A percentile compares a stretch with the other conserved stretches of the same genome.
Evolutionary conservation across 1,140 invertebrate genomes (phyloP).

Genomic region (Heliconius hermathena): DNA sequence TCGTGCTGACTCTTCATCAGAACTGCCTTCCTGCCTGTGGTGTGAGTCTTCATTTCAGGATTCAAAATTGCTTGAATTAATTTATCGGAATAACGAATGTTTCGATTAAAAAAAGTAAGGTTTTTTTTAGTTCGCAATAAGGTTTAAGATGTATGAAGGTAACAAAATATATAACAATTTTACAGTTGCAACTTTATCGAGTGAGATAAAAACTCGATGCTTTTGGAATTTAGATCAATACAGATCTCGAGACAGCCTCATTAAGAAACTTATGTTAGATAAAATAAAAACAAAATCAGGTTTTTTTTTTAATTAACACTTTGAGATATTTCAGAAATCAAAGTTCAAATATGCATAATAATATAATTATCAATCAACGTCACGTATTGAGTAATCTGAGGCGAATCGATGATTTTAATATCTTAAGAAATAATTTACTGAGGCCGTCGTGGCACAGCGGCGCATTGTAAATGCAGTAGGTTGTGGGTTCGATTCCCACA

Average conservation of each 20-base stretch:
- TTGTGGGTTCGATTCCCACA: too few species aligned
- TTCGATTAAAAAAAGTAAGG: too few species aligned
- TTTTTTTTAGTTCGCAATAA: neutral
- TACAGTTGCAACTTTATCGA: neutral
- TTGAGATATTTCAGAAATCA: neutral
- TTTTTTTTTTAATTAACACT: neutral
- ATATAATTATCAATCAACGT: slow-evolving; percentile 14
- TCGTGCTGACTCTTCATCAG: too few species aligned
- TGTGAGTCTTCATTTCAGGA: too few species aligned
- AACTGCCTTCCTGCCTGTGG: too few species aligned
- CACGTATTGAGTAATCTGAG: slow-evolving; percentile 13
- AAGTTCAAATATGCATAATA: neutral
- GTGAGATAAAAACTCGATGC: neutral
- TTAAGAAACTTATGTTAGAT: neutral
- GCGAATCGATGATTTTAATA: neutral
- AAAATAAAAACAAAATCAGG: neutral
- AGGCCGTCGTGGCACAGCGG: neutral
- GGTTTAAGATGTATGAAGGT: neutral
- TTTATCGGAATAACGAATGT: too few species aligned
- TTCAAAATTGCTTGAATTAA: too few species aligned
- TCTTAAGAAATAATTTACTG: slow-evolving; percentile 1
- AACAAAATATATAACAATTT: neutral
- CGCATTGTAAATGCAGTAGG: too few species aligned
- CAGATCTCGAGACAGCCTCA: neutral
- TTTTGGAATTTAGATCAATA: slow-evolving; percentile 5